Evolutionary conservation across 1,140 invertebrate genomes (phyloP).

Genomic region (Linepithema humile): DNA sequence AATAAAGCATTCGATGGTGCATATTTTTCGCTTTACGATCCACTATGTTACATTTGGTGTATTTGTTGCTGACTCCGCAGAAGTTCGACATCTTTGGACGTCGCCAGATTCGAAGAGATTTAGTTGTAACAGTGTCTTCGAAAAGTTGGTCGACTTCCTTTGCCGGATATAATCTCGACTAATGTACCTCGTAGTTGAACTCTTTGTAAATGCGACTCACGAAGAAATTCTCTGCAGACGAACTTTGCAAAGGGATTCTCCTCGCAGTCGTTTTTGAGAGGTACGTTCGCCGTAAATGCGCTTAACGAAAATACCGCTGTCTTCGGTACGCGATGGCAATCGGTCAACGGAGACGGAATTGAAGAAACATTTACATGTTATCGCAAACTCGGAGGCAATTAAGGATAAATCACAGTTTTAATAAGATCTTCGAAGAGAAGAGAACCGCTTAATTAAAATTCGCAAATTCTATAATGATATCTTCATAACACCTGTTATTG

Average conservation of each 20-base stretch:
- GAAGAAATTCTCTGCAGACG: slow-evolving; percentile 43
- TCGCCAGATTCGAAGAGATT: slow-evolving; percentile 45
- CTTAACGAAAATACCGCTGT: slow-evolving; percentile 30
- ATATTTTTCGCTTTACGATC: slow-evolving; percentile 51
- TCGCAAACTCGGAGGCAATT: slow-evolving; percentile 16
- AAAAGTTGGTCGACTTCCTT: slow-evolving; percentile 54
- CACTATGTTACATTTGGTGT: slow-evolving; percentile 13
- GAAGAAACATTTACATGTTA: slow-evolving; percentile 4
- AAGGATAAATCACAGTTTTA: slow-evolving; percentile 27
- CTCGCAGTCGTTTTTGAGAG: slow-evolving; percentile 16
- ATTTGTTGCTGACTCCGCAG: slow-evolving; percentile 34
- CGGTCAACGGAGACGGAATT: not conserved
- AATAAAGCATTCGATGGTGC: slow-evolving; percentile 19
- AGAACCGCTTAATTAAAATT: slow-evolving; percentile 36
- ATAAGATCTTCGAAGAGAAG: not conserved
- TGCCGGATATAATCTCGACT: slow-evolving; percentile 55
- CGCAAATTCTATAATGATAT: slow-evolving; percentile 27
- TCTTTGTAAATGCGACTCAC: slow-evolving; percentile 53
- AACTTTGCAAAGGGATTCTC: slow-evolving; percentile 39
- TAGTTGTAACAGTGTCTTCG: slow-evolving; percentile 49
- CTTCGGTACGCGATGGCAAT: not conserved
- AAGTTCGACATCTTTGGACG: slow-evolving; percentile 42
- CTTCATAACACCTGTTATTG: not conserved
- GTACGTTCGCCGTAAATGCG: not conserved
- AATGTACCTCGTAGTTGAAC: slow-evolving; percentile 52